phyloP scores from a whole-genome alignment of 2,888 invertebrate species.

The Nemotelus nigrinus region DNA sequence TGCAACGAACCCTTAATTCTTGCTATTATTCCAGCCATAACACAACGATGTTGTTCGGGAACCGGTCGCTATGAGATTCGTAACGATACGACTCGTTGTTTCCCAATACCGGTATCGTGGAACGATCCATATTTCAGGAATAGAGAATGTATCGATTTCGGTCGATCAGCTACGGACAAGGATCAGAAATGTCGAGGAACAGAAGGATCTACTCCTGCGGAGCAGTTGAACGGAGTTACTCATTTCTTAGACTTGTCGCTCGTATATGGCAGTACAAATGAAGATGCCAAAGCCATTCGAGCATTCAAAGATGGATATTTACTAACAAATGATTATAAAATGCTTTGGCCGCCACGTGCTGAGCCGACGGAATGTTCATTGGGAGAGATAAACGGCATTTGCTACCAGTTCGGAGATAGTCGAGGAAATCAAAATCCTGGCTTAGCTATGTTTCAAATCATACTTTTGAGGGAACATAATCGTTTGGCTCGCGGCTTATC shows the following conservation, averaged over 20 bases:
- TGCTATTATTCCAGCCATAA: conserved; percentile 65
- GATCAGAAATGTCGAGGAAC: conserved; percentile 70
- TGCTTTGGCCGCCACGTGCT: conserved; percentile 77
- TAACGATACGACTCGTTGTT: conserved; percentile 60
- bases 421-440: conserved; percentile 67
- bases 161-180: conserved; percentile 72
- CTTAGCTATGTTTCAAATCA: conserved; percentile 65
- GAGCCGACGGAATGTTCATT: conserved; percentile 47
- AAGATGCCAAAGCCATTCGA: conserved; percentile 73
- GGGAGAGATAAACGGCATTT: conserved; percentile 68
- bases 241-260: conserved; percentile 75
- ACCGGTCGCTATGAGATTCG: conserved; percentile 62
- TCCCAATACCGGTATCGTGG: conserved; percentile 68
- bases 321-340: conserved; percentile 69
- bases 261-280: conserved; percentile 80
- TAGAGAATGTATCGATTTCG: conserved; percentile 72
- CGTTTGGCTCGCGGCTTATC: conserved; percentile 64
- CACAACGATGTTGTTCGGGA: conserved; percentile 76
- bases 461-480: conserved; percentile 67
- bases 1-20: neutral
- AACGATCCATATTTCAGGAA: conserved; percentile 68
- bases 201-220: conserved; percentile 67
- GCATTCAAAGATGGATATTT: conserved; percentile 77
- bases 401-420: conserved; percentile 75
- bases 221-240: conserved; percentile 68